Percentiles rank a stretch among this genome's conserved stretches.
Evolutionary conservation across 2,888 invertebrate species (phyloP).

Genomic region (Branchipolynoe longqiensis): DNA sequence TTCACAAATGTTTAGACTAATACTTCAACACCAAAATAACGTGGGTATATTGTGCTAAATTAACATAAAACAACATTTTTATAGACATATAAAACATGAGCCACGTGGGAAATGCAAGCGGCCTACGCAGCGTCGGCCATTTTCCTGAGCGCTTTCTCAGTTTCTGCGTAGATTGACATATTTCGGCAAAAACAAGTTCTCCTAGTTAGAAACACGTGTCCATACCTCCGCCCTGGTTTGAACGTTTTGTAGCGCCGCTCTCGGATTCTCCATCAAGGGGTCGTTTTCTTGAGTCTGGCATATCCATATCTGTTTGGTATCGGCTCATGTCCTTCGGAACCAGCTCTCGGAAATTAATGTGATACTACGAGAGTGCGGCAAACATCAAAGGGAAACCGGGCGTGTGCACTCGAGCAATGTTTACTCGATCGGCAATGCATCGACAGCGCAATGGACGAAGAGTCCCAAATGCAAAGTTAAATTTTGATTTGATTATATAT

Average conservation of each 20-base stretch:
- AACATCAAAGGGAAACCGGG: constrained; percentile 10
- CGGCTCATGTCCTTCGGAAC: constrained; percentile 46
- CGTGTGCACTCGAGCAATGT: constrained; percentile 15
- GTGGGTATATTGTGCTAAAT: background rate
- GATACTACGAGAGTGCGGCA: constrained; percentile 20
- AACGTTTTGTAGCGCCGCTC: constrained; percentile 80
- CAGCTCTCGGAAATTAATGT: constrained; percentile 32
- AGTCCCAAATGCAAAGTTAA: too few relatives aligned
- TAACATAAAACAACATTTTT: background rate
- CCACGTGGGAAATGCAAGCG: constrained; percentile 44
- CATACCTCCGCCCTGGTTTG: constrained; percentile 81
- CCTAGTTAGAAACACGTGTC: background rate
- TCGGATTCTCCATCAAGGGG: constrained; percentile 81
- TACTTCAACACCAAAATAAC: background rate
- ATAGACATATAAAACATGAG: background rate
- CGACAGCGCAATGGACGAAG: too few relatives aligned
- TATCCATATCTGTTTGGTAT: constrained; percentile 51
- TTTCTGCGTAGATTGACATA: constrained; percentile 49
- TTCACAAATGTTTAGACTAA: background rate
- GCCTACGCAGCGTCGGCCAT: constrained; percentile 33
- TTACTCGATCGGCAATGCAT: constrained; percentile 20
- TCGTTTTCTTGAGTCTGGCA: constrained; percentile 80
- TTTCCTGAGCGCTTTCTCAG: constrained; percentile 37
- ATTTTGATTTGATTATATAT: too few relatives aligned
- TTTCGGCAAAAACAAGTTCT: constrained; percentile 9